These are phyloP conservation scores for Bungarus multicinctus DNA, from an alignment of 2,113 vertebrate species.

Conservation along the genomic window DNA sequence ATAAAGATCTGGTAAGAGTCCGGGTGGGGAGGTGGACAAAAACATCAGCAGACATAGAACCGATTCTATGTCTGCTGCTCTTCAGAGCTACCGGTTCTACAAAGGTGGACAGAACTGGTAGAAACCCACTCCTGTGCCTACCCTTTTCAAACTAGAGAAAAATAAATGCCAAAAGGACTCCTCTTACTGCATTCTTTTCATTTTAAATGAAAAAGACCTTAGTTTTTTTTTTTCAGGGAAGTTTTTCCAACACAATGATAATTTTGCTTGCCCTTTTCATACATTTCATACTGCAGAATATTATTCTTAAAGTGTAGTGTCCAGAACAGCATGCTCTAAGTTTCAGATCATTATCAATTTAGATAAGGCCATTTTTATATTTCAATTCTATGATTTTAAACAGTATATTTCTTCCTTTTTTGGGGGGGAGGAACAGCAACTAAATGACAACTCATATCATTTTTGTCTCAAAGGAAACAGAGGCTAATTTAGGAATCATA, in stretches of 20 bases:
- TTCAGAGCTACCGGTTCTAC: too few relatives aligned
- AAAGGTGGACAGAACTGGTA: too few relatives aligned
- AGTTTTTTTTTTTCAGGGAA: not conserved
- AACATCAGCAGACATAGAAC: too few relatives aligned
- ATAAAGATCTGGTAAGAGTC: too few relatives aligned
- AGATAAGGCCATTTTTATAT: not conserved
- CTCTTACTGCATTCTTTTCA: not conserved
- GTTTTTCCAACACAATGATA: not conserved
- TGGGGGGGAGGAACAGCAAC: not conserved
- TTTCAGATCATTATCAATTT: not conserved
- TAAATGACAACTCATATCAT: not conserved
- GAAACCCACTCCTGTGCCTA: too few relatives aligned
- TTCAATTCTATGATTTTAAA: not conserved
- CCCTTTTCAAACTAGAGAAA: not conserved
- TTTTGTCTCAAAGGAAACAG: not conserved
- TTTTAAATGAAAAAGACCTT: not conserved
- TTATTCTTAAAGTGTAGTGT: not conserved
- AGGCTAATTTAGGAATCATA: not conserved
- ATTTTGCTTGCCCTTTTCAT: not conserved
- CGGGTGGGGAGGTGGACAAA: too few relatives aligned
- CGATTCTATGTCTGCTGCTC: too few relatives aligned
- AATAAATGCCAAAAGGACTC: not conserved
- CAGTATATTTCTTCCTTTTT: not conserved
- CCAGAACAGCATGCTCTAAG: not conserved
- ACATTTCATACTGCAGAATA: not conserved